phyloP scores from a whole-genome alignment of 2,113 vertebrate genomes.

The Chunga burmeisteri region DNA sequence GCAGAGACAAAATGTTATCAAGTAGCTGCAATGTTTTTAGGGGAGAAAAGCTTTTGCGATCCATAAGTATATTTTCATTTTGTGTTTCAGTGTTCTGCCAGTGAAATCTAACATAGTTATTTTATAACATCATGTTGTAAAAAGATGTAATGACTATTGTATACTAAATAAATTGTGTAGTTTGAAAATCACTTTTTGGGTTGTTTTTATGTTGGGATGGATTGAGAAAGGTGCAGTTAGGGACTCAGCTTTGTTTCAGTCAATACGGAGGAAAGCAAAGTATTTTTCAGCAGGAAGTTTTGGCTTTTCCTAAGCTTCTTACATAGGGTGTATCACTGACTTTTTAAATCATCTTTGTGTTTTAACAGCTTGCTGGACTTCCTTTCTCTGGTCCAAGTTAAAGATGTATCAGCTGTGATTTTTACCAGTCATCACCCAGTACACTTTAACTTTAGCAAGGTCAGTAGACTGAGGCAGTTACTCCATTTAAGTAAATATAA shows the following conservation, averaged over 20 bases:
- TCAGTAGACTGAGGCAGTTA: neutral
- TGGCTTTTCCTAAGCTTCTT: neutral
- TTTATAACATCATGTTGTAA: constrained; percentile 67
- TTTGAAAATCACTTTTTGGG: neutral
- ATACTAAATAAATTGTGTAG: constrained; percentile 71
- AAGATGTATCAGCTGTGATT: neutral
- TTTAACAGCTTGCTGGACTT: neutral
- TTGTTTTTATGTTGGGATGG: neutral
- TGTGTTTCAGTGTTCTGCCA: constrained; percentile 26
- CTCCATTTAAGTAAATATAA: neutral
- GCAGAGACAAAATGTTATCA: neutral
- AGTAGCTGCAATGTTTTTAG: neutral
- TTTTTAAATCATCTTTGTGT: neutral
- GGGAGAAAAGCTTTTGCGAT: neutral
- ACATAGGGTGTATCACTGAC: neutral
- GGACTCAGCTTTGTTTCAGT: neutral
- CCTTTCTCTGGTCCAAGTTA: neutral
- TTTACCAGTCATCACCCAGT: neutral
- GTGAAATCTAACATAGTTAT: constrained; percentile 42
- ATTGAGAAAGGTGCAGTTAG: neutral
- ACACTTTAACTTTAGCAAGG: neutral
- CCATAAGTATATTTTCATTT: neutral
- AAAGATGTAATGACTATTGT: constrained; percentile 44
- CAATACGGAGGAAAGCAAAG: neutral
- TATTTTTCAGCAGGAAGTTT: neutral